A percentile compares a stretch with the other conserved stretches of the same genome.
phyloP scores from a whole-genome alignment of 2,888 invertebrate species.

The Orthonychiurus folsomi region DNA sequence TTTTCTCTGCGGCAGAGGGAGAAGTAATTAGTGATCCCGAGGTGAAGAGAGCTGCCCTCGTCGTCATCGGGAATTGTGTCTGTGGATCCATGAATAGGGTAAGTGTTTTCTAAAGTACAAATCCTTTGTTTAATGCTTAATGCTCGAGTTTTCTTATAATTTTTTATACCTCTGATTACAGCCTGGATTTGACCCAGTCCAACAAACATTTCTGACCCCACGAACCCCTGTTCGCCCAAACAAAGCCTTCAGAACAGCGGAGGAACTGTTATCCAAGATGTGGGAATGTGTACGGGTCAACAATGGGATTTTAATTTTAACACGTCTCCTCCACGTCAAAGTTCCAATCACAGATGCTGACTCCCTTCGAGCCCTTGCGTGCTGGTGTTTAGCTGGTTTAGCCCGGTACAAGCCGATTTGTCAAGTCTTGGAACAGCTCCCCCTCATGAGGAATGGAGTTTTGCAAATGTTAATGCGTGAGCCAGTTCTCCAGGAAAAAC shows the following conservation, averaged over 20 bases:
- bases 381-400: conserved; percentile 82
- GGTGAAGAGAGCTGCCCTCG: conserved; percentile 59
- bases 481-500: conserved; percentile 91
- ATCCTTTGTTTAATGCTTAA: neutral
- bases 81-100: conserved; percentile 61
- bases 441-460: conserved; percentile 38
- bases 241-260: conserved; percentile 43
- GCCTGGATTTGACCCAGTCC: neutral
- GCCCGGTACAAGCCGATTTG: conserved; percentile 61
- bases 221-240: neutral
- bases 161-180: neutral
- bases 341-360: conserved; percentile 64
- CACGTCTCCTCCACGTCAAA: conserved; percentile 33
- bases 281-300: conserved; percentile 91
- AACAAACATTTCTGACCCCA: neutral
- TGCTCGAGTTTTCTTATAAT: neutral
- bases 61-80: conserved; percentile 85
- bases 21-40: conserved; percentile 70
- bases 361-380: conserved; percentile 83
- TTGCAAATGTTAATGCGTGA: conserved; percentile 78
- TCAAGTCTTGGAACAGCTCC: conserved; percentile 36
- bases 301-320: conserved; percentile 84
- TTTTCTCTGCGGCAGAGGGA: conserved; percentile 79
- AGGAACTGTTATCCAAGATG: conserved; percentile 80
- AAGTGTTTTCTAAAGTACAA: conserved; percentile 2